Conservation (phyloP, 2,797 vertebrate species). For the Dermochelys coriacea region DNA sequence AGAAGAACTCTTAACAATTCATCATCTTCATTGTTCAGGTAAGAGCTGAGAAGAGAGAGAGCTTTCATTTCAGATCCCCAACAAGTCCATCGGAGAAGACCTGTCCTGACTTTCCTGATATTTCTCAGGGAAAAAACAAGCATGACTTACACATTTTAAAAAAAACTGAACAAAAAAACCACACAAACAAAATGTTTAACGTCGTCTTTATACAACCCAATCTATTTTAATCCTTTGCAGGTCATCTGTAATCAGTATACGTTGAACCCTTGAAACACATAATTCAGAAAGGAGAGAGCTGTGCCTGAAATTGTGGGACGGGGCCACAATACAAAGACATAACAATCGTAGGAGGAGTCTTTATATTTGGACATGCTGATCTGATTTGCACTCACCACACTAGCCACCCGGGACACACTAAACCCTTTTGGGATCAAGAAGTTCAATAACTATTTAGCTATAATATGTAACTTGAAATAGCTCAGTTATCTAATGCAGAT, state of each 20-base stretch:
- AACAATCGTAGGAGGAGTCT: background rate
- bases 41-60: background rate
- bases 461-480: slow-evolving; percentile 46
- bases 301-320: background rate
- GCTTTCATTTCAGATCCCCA: background rate
- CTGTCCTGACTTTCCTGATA: background rate
- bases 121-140: background rate
- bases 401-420: slow-evolving; percentile 1
- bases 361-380: background rate
- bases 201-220: background rate
- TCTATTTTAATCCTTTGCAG: background rate
- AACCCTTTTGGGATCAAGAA: slow-evolving; percentile 24
- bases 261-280: background rate
- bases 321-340: background rate
- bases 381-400: slow-evolving; percentile 14
- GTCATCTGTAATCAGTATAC: background rate
- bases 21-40: background rate
- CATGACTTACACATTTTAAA: background rate
- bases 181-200: background rate
- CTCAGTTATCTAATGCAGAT: background rate
- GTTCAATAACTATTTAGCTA: background rate
- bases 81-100: background rate
- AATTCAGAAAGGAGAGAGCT: background rate
- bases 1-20: slow-evolving; percentile 6
- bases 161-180: too few relatives aligned